phyloP scores from a whole-genome alignment of 2,888 invertebrate genomes.

The Parelbella ahira region DNA sequence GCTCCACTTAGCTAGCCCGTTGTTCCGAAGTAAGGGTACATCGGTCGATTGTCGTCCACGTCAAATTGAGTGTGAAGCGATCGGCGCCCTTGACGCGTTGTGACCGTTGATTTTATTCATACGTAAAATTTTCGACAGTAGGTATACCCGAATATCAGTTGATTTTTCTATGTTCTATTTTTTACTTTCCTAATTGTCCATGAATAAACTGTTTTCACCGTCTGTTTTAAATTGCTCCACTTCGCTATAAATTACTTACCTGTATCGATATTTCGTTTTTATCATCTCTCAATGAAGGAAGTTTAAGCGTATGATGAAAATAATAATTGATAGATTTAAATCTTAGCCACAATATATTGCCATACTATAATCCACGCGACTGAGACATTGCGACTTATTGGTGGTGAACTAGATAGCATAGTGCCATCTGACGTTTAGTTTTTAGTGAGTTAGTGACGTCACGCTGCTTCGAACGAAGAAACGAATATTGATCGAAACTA shows the following conservation, averaged over 20 bases:
- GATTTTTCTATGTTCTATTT: too few relatives aligned
- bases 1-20: too few relatives aligned
- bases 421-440: constrained; percentile 77
- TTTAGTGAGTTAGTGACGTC: constrained; percentile 62
- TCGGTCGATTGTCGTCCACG: too few relatives aligned
- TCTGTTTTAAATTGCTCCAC: constrained; percentile 5
- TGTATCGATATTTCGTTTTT: constrained; percentile 1
- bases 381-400: constrained; percentile 34
- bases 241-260: constrained; percentile 5
- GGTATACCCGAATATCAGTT: too few relatives aligned
- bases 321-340: constrained; percentile 19
- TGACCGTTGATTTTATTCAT: constrained; percentile 8
- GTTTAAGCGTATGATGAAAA: constrained; percentile 7
- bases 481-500: constrained; percentile 74
- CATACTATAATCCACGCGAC: constrained; percentile 34
- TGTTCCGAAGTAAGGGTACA: too few relatives aligned
- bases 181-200: not conserved
- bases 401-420: constrained; percentile 57
- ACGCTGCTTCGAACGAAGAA: constrained; percentile 72
- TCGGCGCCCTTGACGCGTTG: constrained; percentile 1
- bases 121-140: constrained; percentile 20
- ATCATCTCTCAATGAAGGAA: constrained; percentile 1
- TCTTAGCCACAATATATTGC: constrained; percentile 30
- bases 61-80: not conserved
- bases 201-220: constrained; percentile 5